phyloP scores from a whole-genome alignment of 2,113 vertebrate species.

The Brachypodius melanocephalos region DNA sequence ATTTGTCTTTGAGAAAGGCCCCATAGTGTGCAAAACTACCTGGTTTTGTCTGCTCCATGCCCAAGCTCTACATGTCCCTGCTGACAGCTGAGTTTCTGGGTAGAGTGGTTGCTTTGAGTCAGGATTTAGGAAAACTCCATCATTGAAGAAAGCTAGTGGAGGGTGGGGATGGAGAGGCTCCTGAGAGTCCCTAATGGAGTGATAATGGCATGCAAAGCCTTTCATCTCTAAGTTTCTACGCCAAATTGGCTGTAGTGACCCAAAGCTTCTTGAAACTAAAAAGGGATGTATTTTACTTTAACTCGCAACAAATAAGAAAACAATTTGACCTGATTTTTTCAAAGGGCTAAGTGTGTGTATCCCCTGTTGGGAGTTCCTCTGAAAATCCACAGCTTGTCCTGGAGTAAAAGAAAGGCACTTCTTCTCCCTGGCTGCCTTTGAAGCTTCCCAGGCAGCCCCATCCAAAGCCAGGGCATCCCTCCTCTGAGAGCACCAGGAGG shows the following conservation, averaged over 20 bases:
- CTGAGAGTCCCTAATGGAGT: not conserved
- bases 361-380: not conserved
- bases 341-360: not conserved
- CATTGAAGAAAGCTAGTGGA: not conserved
- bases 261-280: constrained; percentile 1
- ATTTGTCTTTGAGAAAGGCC: not conserved
- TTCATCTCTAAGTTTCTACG: constrained; percentile 43
- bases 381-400: not conserved
- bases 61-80: not conserved
- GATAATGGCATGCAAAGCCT: not conserved
- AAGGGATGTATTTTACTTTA: not conserved
- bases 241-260: constrained; percentile 30
- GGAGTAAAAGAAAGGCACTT: not conserved
- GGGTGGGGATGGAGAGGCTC: not conserved
- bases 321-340: constrained; percentile 45
- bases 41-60: not conserved
- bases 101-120: not conserved
- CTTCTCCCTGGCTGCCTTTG: not conserved
- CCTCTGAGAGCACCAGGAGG: fast-evolving
- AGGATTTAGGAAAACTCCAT: not conserved
- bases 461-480: not conserved
- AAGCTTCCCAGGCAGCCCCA: not conserved
- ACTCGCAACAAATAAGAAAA: not conserved
- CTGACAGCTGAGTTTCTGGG: not conserved
- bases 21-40: not conserved